These are phyloP conservation scores for Pseudomugil tenellus DNA, from an alignment of 2,797 vertebrate genomes.

Conservation along the genomic window DNA sequence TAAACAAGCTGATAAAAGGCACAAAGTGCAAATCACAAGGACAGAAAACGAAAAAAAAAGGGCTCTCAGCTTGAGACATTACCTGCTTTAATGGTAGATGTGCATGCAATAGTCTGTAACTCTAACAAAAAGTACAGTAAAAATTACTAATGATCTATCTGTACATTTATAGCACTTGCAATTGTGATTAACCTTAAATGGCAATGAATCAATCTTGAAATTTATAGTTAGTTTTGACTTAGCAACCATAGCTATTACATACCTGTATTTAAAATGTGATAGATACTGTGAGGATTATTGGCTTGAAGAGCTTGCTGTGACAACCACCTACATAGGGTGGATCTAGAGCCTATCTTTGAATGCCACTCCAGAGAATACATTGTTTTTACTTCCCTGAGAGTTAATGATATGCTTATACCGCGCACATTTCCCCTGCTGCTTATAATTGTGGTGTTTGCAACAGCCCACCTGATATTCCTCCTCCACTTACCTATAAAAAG, in stretches of 20 bases:
- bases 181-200: neutral
- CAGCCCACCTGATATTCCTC: slow-evolving; percentile 71
- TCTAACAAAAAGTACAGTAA: neutral
- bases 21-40: neutral
- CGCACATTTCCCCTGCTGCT: slow-evolving; percentile 68
- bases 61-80: no score
- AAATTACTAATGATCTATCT: neutral
- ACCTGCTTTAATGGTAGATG: neutral
- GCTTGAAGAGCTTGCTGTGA: slow-evolving; percentile 41
- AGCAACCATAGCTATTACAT: slow-evolving; percentile 9
- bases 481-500: slow-evolving; percentile 67
- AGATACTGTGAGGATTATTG: slow-evolving; percentile 57
- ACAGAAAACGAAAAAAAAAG: no score
- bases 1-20: neutral
- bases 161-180: neutral
- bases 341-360: slow-evolving; percentile 74
- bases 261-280: slow-evolving; percentile 12
- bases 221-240: slow-evolving; percentile 16
- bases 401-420: slow-evolving; percentile 75
- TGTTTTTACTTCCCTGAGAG: slow-evolving; percentile 70
- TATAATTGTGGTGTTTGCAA: slow-evolving; percentile 75
- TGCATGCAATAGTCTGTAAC: neutral
- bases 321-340: slow-evolving; percentile 65
- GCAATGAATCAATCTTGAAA: neutral
- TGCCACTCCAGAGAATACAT: slow-evolving; percentile 64